Conservation (phyloP, 2,797 vertebrate genomes). For the Syngnathus rostellatus region DNA sequence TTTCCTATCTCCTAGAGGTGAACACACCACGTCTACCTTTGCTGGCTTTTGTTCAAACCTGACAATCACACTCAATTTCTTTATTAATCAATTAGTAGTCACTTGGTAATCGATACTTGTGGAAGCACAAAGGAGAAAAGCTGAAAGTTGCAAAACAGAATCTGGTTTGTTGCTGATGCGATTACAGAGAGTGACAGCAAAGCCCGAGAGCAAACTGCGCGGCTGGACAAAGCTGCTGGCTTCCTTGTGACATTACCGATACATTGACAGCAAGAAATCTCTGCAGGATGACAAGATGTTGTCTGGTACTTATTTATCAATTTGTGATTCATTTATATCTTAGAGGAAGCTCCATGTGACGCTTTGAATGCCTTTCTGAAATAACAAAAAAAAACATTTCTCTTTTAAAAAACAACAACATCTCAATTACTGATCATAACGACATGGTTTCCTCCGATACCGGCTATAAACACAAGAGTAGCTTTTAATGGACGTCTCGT, state of each 20-base stretch:
- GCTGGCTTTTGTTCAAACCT: neutral
- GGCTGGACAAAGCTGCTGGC: constrained; percentile 48
- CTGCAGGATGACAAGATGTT: too few relatives aligned
- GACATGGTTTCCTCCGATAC: neutral
- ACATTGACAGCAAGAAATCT: constrained; percentile 56
- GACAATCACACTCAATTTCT: neutral
- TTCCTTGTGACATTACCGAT: constrained; percentile 44
- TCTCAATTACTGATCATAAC: neutral
- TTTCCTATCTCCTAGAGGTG: constrained; percentile 1
- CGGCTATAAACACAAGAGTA: neutral
- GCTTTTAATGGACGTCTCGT: neutral
- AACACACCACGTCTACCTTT: neutral
- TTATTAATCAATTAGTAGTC: neutral
- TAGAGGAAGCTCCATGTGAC: neutral
- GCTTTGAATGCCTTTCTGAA: neutral
- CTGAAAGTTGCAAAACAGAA: constrained; percentile 19
- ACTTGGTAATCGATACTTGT: constrained; percentile 11
- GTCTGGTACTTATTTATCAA: too few relatives aligned
- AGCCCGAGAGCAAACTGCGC: constrained; percentile 48
- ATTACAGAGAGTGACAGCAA: constrained; percentile 60
- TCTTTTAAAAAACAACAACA: neutral
- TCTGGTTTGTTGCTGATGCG: constrained; percentile 62
- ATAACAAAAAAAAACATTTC: neutral
- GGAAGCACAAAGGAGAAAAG: neutral
- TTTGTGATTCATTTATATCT: too few relatives aligned